phyloP scores from a whole-genome alignment of 2,113 vertebrate genomes.

The Grallaria varia region DNA sequence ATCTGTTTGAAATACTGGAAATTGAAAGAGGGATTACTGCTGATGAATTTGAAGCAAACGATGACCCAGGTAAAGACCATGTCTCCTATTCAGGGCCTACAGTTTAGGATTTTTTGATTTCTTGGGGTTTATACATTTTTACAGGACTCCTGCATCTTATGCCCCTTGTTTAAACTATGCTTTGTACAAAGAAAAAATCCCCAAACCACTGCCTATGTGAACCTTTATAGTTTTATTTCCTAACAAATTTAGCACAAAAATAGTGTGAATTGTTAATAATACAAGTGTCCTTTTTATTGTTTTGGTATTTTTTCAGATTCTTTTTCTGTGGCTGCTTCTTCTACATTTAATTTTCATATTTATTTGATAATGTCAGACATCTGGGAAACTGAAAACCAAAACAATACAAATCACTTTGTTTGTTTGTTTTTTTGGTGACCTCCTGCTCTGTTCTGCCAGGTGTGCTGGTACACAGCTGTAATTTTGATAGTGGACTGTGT shows the following conservation, averaged over 20 bases:
- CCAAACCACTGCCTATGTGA: neutral
- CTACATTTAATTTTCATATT: neutral
- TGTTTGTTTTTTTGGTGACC: neutral
- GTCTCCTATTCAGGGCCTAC: neutral
- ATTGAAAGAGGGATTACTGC: constrained; percentile 93
- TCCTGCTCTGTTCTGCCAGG: constrained; percentile 70
- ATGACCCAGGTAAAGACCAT: constrained; percentile 86
- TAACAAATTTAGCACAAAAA: neutral
- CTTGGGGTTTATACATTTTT: neutral
- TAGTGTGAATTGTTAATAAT: neutral
- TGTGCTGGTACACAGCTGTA: constrained; percentile 85
- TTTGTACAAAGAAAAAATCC: neutral
- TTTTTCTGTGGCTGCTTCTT: neutral
- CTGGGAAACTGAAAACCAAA: neutral
- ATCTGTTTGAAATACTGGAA: constrained; percentile 86
- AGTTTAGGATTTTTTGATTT: neutral
- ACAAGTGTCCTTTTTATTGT: neutral
- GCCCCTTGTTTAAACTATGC: neutral
- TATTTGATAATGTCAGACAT: neutral
- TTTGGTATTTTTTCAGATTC: neutral
- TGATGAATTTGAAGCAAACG: constrained; percentile 82
- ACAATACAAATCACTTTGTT: too few relatives aligned
- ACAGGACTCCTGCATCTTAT: neutral
- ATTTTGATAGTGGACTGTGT: constrained; percentile 91
- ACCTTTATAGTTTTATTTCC: neutral